A percentile compares a stretch with the other conserved stretches of the same genome.
phyloP scores from a whole-genome alignment of 2,888 invertebrate genomes.

The Spilarctia lutea region DNA sequence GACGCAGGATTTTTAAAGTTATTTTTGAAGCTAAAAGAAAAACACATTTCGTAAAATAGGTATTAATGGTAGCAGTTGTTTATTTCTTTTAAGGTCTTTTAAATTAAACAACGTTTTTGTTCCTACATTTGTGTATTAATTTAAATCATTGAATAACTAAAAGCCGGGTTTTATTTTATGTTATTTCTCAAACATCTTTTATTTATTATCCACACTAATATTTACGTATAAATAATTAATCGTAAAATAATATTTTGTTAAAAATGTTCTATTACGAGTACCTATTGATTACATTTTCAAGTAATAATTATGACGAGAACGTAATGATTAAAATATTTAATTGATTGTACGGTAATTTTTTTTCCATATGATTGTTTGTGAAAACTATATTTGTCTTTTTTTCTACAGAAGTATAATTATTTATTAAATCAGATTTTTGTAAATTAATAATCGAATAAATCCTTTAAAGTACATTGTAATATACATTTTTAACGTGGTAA shows the following conservation, averaged over 20 bases:
- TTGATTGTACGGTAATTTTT: not conserved
- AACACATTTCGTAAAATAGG: not conserved
- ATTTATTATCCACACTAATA: not conserved
- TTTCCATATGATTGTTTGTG: not conserved
- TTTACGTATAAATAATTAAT: not conserved
- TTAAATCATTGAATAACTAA: not conserved
- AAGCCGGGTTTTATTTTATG: not conserved
- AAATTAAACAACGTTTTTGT: too few species aligned
- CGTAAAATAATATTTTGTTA: not conserved
- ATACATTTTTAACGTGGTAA: not conserved
- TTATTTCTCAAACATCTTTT: not conserved
- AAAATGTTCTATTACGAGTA: not conserved
- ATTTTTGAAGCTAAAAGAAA: not conserved
- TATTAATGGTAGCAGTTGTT: not conserved
- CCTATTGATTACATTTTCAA: not conserved
- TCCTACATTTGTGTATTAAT: not conserved
- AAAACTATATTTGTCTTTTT: not conserved
- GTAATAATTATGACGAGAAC: not conserved
- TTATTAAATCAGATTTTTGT: not conserved
- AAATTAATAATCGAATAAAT: not conserved
- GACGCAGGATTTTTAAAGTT: not conserved
- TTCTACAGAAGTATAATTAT: not conserved
- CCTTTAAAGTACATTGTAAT: not conserved
- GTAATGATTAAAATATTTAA: not conserved
- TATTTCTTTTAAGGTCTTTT: too few species aligned